Conservation (phyloP, 2,113 vertebrate genomes). For the Cacatua alba region DNA sequence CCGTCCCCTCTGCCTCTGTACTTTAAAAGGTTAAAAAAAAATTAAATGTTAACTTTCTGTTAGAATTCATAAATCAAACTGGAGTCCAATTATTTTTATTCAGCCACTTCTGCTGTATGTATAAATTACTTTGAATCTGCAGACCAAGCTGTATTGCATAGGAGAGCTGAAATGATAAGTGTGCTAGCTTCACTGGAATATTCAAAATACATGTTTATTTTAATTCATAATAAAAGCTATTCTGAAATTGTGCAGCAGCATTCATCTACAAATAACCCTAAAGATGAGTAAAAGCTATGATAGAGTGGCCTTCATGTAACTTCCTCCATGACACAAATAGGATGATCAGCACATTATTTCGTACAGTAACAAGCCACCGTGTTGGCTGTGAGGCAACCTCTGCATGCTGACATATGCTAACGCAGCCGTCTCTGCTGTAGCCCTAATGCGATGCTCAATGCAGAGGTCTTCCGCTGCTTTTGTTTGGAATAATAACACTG, state of each 20-base stretch:
- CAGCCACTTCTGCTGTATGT: background rate
- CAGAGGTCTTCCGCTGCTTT: background rate
- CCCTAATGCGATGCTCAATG: background rate
- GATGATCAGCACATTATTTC: background rate
- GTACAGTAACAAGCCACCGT: background rate
- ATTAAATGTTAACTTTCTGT: background rate
- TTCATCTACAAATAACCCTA: background rate
- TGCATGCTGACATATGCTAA: background rate
- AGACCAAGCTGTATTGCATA: background rate
- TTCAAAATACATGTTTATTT: slow-evolving; percentile 1
- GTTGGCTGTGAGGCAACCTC: background rate
- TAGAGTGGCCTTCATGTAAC: background rate
- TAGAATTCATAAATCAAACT: slow-evolving; percentile 21
- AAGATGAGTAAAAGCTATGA: background rate
- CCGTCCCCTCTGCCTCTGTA: background rate
- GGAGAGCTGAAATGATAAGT: slow-evolving; percentile 1
- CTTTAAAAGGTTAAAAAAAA: background rate
- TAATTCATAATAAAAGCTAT: background rate
- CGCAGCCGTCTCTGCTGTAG: background rate
- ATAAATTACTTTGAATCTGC: background rate
- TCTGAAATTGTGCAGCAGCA: background rate
- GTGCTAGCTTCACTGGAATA: background rate
- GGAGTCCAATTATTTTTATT: background rate
- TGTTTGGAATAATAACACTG: background rate
- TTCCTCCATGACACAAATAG: background rate